Base-by-base conservation (phyloP, 2,888 invertebrate species). In the Tenthredo scrophulariae region DNA sequence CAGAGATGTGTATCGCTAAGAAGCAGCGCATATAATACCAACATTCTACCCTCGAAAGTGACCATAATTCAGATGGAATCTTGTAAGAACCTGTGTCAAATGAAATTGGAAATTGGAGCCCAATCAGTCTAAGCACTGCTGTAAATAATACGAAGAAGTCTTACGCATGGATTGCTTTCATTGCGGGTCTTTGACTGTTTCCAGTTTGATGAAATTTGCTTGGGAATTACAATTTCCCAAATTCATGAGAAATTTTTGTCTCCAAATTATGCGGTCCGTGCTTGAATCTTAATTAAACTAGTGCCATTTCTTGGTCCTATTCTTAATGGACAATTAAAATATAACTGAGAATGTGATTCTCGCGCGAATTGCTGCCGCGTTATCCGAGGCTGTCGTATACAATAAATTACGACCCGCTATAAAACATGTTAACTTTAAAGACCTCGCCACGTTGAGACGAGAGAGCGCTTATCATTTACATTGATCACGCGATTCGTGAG, bases 31-130 rank as follows among this genome's bases (percentile, higher is more conserved):
- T 80, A 80, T 80, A 80, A 80, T 80, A 80, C 84, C 84, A 65
- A 84, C 50, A 37, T 43, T 84, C 67, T 77, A 43, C 46, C 46
- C 77, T 46, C 80, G 18, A 79, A 67, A 84, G 79, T 75, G 75
- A 46, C 46, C 84, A 46, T 79, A 84, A 84, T 79, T 79, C 62
- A 84, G 84, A 84, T 84, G 22, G 29, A 84, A 79, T 84, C 84
- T 79, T 46, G 62, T 77, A 33, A 22, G 40, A 58, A 80, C 58
- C 40, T 22, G 80, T 37, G 62, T 80, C 80, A 62, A 40, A 62
- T 80, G 62, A 62, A 62, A 80, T 62, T 58, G 37, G 62, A 80
- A 80, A 80, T 80, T 62, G 37, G 62, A 29, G 80, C 13, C 37
- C 62, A 58, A 62, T 80, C 80, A 80, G 40, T 77, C 77, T 77